These are phyloP conservation scores for Synergus itoensis DNA, from an alignment of 2,888 invertebrate genomes.

Conservation along the genomic window DNA sequence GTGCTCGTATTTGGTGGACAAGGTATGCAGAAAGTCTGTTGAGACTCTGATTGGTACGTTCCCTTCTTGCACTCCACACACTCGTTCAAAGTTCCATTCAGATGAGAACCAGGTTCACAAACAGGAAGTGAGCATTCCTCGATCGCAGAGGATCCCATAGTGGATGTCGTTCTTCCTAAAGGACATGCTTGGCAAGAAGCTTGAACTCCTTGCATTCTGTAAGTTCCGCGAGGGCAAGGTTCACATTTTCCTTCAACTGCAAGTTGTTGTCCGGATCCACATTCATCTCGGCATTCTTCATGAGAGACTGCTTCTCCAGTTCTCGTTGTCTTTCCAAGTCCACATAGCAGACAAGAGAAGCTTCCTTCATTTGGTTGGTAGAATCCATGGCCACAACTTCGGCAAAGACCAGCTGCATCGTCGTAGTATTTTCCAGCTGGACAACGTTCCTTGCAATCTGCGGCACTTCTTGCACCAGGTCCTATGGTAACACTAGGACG, in stretches of 20 bases:
- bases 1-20: conserved; percentile 96
- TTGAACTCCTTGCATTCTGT: conserved; percentile 91
- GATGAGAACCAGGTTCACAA: conserved; percentile 87
- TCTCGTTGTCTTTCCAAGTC: conserved; percentile 94
- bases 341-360: conserved; percentile 92
- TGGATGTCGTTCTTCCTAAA: conserved; percentile 92
- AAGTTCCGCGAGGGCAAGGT: conserved; percentile 93
- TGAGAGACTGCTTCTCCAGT: conserved; percentile 93
- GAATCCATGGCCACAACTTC: conserved; percentile 96
- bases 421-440: conserved; percentile 97
- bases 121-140: conserved; percentile 96
- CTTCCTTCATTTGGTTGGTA: conserved; percentile 95
- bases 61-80: conserved; percentile 94
- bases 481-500: conserved; percentile 93
- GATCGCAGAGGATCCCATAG: conserved; percentile 88
- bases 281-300: conserved; percentile 94
- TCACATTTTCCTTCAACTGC: conserved; percentile 94
- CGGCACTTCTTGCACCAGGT: conserved; percentile 91
- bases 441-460: conserved; percentile 95
- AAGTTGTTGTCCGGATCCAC: conserved; percentile 90
- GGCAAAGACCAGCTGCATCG: conserved; percentile 91
- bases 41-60: conserved; percentile 92
- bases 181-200: conserved; percentile 94
- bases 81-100: conserved; percentile 91
- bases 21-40: conserved; percentile 91